These are phyloP conservation scores for Hippocampus kuda DNA, from an alignment of 2,797 vertebrate species.

Conservation along the genomic window DNA sequence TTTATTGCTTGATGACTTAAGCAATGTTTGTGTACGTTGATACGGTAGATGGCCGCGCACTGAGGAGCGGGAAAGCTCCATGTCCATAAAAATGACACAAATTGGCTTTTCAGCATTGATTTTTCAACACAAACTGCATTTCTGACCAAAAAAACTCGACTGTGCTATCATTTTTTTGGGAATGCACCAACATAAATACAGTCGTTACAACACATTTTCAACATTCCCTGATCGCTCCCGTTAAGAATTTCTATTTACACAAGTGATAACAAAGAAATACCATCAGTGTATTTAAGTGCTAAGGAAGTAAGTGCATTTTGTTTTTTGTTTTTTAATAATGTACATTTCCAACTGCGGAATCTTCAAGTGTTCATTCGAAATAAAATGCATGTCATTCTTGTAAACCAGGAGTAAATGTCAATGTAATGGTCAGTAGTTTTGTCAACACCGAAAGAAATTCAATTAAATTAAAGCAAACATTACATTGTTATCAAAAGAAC, in stretches of 20 bases:
- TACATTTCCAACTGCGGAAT: constrained; percentile 12
- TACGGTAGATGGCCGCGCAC: constrained; percentile 13
- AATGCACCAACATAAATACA: constrained; percentile 23
- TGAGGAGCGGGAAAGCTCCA: constrained; percentile 10
- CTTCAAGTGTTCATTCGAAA: constrained; percentile 25
- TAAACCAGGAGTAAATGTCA: constrained; percentile 51
- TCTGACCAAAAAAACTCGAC: constrained; percentile 7
- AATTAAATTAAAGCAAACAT: constrained; percentile 62
- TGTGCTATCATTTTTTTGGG: constrained; percentile 38
- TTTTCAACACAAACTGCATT: constrained; percentile 4
- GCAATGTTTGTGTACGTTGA: not conserved
- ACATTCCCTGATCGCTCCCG: constrained; percentile 52
- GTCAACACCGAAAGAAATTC: constrained; percentile 54
- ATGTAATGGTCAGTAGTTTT: constrained; percentile 64
- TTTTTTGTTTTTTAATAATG: constrained; percentile 20
- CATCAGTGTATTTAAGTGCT: constrained; percentile 51
- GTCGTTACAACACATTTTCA: constrained; percentile 25
- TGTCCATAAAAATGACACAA: constrained; percentile 2
- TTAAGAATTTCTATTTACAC: constrained; percentile 58
- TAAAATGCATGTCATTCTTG: constrained; percentile 36
- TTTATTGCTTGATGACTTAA: not conserved
- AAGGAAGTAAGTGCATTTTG: constrained; percentile 28
- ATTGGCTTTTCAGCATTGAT: constrained; percentile 7
- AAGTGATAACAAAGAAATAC: constrained; percentile 38
- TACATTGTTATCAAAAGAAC: constrained; percentile 62